phyloP scores from a whole-genome alignment of 92 coral and sea anemone genomes.

The Porites lobata region DNA sequence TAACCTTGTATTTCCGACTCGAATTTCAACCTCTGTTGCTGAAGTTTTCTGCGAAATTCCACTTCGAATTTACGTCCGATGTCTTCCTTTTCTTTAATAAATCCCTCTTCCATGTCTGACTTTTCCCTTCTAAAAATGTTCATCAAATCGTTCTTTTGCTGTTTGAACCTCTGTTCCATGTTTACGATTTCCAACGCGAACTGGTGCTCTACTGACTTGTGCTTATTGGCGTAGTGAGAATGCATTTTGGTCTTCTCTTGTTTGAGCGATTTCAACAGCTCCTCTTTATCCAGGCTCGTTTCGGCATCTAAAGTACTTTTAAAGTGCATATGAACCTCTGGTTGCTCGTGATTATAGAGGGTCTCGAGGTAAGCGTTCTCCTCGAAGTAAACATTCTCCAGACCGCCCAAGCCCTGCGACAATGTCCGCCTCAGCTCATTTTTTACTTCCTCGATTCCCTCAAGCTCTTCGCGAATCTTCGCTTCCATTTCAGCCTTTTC shows the following conservation, averaged over 20 bases:
- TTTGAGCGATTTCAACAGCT: conserved; percentile 69
- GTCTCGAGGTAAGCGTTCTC: conserved; percentile 80
- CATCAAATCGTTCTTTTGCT: no score
- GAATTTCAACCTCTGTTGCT: no score
- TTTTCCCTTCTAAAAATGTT: no score
- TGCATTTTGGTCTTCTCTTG: conserved; percentile 87
- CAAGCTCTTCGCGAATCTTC: conserved; percentile 42
- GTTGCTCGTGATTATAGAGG: conserved; percentile 80
- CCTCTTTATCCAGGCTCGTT: conserved; percentile 62
- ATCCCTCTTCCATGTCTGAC: no score
- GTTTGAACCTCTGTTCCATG: conserved; percentile 92
- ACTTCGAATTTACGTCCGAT: no score
- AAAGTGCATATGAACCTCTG: conserved; percentile 94
- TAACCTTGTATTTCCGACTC: no score
- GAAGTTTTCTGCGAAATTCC: no score
- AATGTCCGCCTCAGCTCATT: conserved; percentile 26
- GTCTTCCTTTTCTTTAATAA: no score
- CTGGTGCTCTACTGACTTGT: conserved; percentile 90
- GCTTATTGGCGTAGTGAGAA: conserved; percentile 82
- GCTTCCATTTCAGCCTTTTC: no score
- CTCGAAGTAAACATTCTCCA: conserved; percentile 86
- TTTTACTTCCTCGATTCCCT: conserved; percentile 94
- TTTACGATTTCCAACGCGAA: conserved; percentile 89
- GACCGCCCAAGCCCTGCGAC: conserved; percentile 78
- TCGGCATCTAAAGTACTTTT: conserved; percentile 67